Base-by-base conservation (phyloP, 2,888 invertebrate genomes). In the Clepsis dumicolana region DNA sequence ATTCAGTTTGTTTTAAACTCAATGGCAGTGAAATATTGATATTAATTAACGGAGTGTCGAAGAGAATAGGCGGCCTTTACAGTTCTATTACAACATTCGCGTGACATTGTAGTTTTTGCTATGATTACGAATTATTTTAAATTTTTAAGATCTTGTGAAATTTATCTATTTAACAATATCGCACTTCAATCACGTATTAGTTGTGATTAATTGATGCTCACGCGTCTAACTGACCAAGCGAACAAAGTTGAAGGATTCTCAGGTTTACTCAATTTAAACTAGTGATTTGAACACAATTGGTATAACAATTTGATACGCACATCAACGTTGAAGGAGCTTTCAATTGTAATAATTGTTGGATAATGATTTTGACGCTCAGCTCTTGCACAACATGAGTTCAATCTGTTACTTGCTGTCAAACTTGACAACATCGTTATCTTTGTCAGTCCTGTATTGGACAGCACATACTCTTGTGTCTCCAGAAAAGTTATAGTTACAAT, bases 161-260 rank as follows among this genome's bases (percentile, higher is more conserved):
- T 44, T 27, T 32, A 61, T 25, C 38, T 29, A n/a, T 53, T 41
- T 32, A 66, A 52, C 53, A 60, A 65, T 52, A 60, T 41, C 41
- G 32, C 8, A 27, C 7, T 56, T 24, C 27, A 53, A 59, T 64
- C 59, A 32, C 59, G 29, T n/a, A 68, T 59, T 29, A 29, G 16
- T 35, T 53, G 59, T 44, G 44, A 44, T 41, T 50, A 59, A 59
- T 35, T 24, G 25, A 24, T 50, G 44, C 32, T 48, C 57, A 27
- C 18, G 48, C 14, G 48, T 27, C 27, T 18, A 29, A 21, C 27
- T 29, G 29, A 29, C 44, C 61, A 35, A 24, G n/a, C 59, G 52
- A 59, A 38, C 29, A 52, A 63, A 68, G 62, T 67, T 64, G 71
- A 71, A 71, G 71, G 71, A 65, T 68, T 62, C 32, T 18, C 24